Conservation (phyloP, 2,113 vertebrate species). For the Oncorhynchus tshawytscha region DNA sequence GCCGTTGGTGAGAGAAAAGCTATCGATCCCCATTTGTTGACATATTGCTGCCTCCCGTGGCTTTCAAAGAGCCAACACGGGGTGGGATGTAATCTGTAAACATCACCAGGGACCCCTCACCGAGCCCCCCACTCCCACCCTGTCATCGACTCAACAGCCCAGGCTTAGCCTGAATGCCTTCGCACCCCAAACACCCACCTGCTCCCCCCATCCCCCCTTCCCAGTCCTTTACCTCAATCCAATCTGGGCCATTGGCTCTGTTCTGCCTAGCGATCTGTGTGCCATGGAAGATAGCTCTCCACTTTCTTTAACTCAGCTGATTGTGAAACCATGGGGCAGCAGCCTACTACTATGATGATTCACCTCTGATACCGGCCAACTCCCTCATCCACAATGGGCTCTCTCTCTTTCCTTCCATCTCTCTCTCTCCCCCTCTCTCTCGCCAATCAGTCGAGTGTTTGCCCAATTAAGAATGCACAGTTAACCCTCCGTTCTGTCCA, state of each 20-base stretch:
- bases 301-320: too few species aligned
- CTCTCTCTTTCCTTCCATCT: not conserved
- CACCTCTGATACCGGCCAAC: not conserved
- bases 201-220: not conserved
- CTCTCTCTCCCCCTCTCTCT: constrained; percentile 18
- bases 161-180: not conserved
- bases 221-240: not conserved
- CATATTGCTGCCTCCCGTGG: constrained; percentile 33
- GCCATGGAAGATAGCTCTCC: too few species aligned
- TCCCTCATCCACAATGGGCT: not conserved
- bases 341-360: not conserved
- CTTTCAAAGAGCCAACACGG: constrained; percentile 25
- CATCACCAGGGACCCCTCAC: not conserved
- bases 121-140: constrained; percentile 1
- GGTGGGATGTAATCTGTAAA: constrained; percentile 38
- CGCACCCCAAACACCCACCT: not conserved
- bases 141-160: constrained; percentile 1
- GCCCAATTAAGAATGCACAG: constrained; percentile 64
- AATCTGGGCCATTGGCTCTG: not conserved
- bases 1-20: constrained; percentile 38
- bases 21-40: constrained; percentile 47
- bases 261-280: too few species aligned
- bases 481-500: constrained; percentile 42
- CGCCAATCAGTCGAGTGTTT: constrained; percentile 59
- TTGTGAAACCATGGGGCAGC: too few species aligned